These are phyloP conservation scores for Alfaro cultratus DNA, from an alignment of 2,797 vertebrate species.

Conservation along the genomic window DNA sequence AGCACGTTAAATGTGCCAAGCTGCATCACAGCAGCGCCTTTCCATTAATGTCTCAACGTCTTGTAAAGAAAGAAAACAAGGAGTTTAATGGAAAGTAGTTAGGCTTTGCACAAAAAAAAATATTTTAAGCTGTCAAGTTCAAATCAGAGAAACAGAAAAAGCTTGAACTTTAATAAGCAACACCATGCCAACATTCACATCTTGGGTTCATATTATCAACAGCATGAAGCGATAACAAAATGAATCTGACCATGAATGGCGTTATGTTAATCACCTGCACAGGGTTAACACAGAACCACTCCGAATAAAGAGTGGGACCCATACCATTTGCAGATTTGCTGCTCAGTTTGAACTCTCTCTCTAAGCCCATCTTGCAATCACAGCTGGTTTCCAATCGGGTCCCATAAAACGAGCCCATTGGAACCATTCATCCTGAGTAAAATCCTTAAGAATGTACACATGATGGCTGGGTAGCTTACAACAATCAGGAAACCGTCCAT, in stretches of 20 bases:
- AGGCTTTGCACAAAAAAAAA: neutral
- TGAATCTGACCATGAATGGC: neutral
- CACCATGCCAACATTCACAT: neutral
- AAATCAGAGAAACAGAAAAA: neutral
- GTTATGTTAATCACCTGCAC: neutral
- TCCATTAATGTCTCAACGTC: conserved; percentile 41
- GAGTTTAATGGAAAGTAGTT: conserved; percentile 9
- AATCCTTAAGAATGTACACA: neutral
- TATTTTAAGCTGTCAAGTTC: neutral
- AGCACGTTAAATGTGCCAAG: conserved; percentile 16
- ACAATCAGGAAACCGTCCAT: neutral
- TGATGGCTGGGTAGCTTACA: neutral
- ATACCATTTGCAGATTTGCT: neutral
- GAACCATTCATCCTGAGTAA: neutral
- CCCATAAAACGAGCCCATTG: neutral
- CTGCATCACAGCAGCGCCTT: conserved; percentile 50
- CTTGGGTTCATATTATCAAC: neutral
- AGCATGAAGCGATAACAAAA: neutral
- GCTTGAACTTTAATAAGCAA: neutral
- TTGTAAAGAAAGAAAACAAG: conserved; percentile 14
- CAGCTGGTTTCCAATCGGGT: neutral
- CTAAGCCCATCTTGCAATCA: too few relatives aligned
- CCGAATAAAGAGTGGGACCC: neutral
- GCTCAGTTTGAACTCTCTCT: neutral
- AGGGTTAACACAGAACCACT: neutral